Conservation (phyloP, 2,113 vertebrate species). For the Tinamus guttatus region DNA sequence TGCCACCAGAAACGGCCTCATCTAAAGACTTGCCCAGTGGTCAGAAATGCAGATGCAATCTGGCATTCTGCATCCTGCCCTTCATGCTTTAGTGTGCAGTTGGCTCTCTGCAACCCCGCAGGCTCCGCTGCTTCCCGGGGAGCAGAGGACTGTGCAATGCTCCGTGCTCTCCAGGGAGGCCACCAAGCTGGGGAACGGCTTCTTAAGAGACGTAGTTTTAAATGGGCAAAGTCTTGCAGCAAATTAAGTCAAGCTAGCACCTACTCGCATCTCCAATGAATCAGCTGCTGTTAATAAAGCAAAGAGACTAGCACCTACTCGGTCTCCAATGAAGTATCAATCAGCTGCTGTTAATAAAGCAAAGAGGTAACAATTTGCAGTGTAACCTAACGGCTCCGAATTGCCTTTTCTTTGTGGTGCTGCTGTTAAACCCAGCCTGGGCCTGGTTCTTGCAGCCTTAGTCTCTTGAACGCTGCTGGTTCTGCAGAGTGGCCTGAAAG, state of each 20-base stretch:
- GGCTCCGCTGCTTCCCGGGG: background rate
- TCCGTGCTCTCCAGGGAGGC: background rate
- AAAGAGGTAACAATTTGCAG: background rate
- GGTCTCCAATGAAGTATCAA: background rate
- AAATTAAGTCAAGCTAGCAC: background rate
- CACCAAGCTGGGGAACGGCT: accelerated
- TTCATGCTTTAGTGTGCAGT: background rate
- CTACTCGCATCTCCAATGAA: background rate
- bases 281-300: background rate
- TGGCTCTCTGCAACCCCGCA: accelerated
- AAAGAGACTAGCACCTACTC: too few species aligned
- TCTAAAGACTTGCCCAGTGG: background rate
- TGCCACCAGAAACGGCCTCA: background rate
- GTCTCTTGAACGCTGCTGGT: background rate
- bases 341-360: background rate
- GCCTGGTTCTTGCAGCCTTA: background rate
- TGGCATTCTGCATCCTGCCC: background rate
- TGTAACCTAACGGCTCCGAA: background rate
- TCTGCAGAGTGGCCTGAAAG: background rate
- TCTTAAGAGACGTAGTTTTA: background rate
- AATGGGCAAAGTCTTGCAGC: background rate
- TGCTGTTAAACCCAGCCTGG: background rate
- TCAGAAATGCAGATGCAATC: background rate
- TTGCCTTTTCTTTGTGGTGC: background rate
- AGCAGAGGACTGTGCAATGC: background rate